Percentiles rank a stretch among this genome's conserved stretches.
Evolutionary conservation across 2,888 invertebrate genomes (phyloP).

Genomic region (Mellilla xanthometata): DNA sequence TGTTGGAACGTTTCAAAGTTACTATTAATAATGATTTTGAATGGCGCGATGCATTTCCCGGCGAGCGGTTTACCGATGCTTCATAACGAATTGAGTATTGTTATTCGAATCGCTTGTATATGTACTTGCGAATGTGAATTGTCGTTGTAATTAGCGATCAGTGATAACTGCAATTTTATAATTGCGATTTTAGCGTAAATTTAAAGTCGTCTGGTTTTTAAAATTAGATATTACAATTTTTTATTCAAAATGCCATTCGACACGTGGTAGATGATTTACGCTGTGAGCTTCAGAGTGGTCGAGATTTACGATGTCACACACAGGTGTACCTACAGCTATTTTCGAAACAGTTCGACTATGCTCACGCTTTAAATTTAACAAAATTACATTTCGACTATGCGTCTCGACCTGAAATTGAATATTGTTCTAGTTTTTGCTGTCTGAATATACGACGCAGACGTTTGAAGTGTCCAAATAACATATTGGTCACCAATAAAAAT

Average conservation of each 20-base stretch:
- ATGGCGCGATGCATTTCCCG: slow-evolving; percentile 40
- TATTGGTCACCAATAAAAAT: slow-evolving; percentile 30
- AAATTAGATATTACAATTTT: slow-evolving; percentile 63
- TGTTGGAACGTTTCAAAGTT: slow-evolving; percentile 39
- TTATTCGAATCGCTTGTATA: slow-evolving; percentile 20
- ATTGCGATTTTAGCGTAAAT: slow-evolving; percentile 25
- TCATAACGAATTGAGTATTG: slow-evolving; percentile 44
- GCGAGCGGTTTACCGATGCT: slow-evolving; percentile 42
- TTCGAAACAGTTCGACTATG: slow-evolving; percentile 70
- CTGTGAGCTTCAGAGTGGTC: slow-evolving; percentile 63
- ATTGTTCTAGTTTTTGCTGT: slow-evolving; percentile 44
- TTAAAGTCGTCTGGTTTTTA: slow-evolving; percentile 47
- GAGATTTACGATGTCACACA: slow-evolving; percentile 74
- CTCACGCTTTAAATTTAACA: slow-evolving; percentile 74
- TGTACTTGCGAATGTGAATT: slow-evolving; percentile 4
- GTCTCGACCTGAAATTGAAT: slow-evolving; percentile 59
- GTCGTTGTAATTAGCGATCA: slow-evolving; percentile 6
- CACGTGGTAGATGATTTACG: slow-evolving; percentile 65
- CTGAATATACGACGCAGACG: slow-evolving; percentile 9
- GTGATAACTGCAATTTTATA: slow-evolving; percentile 8
- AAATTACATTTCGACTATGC: slow-evolving; percentile 62
- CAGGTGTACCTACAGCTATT: slow-evolving; percentile 50
- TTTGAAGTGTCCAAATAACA: slow-evolving; percentile 24
- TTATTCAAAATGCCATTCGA: slow-evolving; percentile 67
- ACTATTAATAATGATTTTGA: slow-evolving; percentile 42